Base-by-base conservation (phyloP, 2,797 vertebrate genomes). In the Mycteria americana region DNA sequence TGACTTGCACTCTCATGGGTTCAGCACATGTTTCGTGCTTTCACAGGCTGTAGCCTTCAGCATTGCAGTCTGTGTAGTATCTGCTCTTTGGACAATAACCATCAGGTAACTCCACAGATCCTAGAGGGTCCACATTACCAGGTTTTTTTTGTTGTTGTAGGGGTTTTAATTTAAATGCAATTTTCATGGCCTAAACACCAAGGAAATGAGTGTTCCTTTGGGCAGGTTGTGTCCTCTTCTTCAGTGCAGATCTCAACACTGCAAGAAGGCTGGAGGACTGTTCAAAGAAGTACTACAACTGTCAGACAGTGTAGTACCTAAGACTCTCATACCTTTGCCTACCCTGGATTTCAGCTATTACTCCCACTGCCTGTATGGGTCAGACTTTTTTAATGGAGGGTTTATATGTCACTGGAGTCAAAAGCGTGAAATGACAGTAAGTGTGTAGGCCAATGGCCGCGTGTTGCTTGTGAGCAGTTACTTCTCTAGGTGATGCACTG, bases 61-160 rank as follows among this genome's bases (percentile, higher is more conserved):
- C n/a, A 16, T 0, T 86, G 46, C 41, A 73, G 22, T 37, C 41
- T 1, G 0, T 10, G 37, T 53, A 43, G 18, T 24, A 15, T 53
- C 45, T 53, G 31, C 11, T 45, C 11, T 50, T 45, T 4, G 21
- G 22, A 43, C 33, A 31, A 25, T 35, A 68, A 31, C 22, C 27
- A 11, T 2, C 33, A 35, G 17, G 24, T 15, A 88, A 22, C 35
- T 72, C 11, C 12, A 53, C 19, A 39, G 21, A 13, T 39, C 41
- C 33, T 46, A n/a, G 18, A 27, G 5, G 3, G 13, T 59, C 62
- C 62, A 3, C 2, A 2, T 16, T 37, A 28, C 14, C 54, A 21
- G 2, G 10, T 2, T 4, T 1, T 5, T 11, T 13, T 30, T 48
- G 24, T 22, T 51, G 7, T 35, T 39, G 25, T 6, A 6, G 10